Evolutionary conservation across 1,140 invertebrate species (phyloP), one percentile per base, ranked within the genome.

Genomic region (Microplitis demolitor): DNA sequence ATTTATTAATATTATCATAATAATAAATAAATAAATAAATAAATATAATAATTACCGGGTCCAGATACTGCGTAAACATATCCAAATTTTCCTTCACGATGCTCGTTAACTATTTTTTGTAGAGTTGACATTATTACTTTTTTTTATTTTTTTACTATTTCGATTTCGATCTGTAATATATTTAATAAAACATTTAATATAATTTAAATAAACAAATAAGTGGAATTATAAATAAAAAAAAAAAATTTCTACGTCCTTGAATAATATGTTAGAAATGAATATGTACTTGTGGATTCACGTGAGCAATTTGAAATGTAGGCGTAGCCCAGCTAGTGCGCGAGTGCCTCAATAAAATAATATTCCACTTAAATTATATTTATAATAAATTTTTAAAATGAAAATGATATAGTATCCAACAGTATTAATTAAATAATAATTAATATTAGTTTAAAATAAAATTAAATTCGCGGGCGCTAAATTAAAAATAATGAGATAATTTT

Each of bases 11-110:
- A 50, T 50, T 2, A 6, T 50, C 1, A 51, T 4, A 50, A 31
- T n/a, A 53, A 67, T n/a, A 24, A 50, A 16, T 56, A 66, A 39
- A 31, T 68, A 16, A 51, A 33, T 11, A 68, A 68, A 35, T 62
- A 6, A 16, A 11, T 51, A n/a, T 9, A 14, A 37, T 67, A 50
- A 45, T 76, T 39, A 76, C 74, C 74, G 50, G 74, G 97, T 77
- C 97, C 98, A 69, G 97, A 99, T 16, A 99, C 98, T 24, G 96
- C 97, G 84, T 93, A 97, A 1, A 99, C 97, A 89, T 96, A 98
- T 78, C 98, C 97, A 88, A 95, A 98, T 79, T 91, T 92, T 16
- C 91, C 87, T 99, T 97, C 81, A 91, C 93, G 24, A 53, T 97
- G 95, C 78, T 93, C 95, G 89, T 97, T 92, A 76, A 88, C 88